phyloP scores from a whole-genome alignment of 2,113 vertebrate genomes.

The Azemiops feae region DNA sequence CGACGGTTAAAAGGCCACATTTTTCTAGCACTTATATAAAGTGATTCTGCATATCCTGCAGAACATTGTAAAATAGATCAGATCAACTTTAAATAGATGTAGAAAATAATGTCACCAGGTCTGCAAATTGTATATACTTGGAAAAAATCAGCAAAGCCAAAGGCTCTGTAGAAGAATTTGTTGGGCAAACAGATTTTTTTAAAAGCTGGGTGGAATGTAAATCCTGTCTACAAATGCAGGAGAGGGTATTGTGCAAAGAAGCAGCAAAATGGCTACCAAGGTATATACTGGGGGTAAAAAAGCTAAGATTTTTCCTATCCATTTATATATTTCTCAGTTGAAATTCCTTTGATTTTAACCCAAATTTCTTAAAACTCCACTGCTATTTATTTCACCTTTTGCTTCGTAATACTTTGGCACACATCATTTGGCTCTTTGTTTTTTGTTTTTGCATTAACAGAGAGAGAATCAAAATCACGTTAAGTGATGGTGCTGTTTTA shows the following conservation, averaged over 20 bases:
- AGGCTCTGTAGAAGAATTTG: constrained; percentile 35
- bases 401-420: neutral
- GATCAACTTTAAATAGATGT: constrained; percentile 46
- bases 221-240: constrained; percentile 37
- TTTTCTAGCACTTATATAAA: constrained; percentile 49
- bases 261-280: neutral
- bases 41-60: constrained; percentile 38
- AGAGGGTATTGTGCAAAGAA: constrained; percentile 30
- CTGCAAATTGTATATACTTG: constrained; percentile 48
- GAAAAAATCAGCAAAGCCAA: constrained; percentile 47
- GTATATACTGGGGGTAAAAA: no score
- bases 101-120: constrained; percentile 39
- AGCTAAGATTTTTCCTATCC: neutral
- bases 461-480: neutral
- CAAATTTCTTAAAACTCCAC: neutral
- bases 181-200: neutral
- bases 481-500: neutral
- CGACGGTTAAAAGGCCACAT: constrained; percentile 51
- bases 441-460: neutral
- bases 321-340: neutral
- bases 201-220: neutral
- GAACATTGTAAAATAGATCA: constrained; percentile 47
- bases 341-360: neutral
- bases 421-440: neutral
- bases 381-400: neutral